Percentiles rank a stretch among this genome's conserved stretches.
phyloP scores from a whole-genome alignment of 2,113 vertebrate genomes.

The Orientallactaga bullata region DNA sequence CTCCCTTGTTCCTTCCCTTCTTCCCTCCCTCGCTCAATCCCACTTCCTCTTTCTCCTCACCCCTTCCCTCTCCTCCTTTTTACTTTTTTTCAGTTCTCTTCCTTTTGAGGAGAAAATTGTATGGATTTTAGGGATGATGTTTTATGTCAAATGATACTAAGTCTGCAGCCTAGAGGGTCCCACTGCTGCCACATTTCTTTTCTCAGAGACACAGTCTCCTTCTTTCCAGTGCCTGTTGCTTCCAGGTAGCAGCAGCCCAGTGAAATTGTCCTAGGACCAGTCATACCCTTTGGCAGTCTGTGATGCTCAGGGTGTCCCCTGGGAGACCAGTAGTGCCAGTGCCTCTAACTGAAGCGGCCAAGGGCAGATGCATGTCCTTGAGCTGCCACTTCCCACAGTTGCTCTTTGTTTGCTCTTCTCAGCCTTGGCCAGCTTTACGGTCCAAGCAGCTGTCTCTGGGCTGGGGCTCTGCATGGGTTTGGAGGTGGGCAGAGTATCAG shows the following conservation, averaged over 20 bases:
- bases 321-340: background rate
- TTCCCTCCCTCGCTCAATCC: too few species aligned
- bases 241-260: background rate
- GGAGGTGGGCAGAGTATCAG: background rate
- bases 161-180: background rate
- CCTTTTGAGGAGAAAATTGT: background rate
- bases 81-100: background rate
- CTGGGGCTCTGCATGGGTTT: background rate
- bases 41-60: background rate
- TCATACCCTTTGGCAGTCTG: background rate
- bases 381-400: slow-evolving; percentile 45
- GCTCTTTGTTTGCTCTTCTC: slow-evolving; percentile 40
- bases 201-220: background rate
- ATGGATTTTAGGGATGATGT: background rate
- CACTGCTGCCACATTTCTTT: background rate
- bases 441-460: background rate
- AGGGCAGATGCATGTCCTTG: background rate
- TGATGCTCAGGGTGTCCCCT: background rate
- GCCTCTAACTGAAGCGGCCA: background rate
- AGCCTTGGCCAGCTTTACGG: background rate
- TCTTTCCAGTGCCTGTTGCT: background rate
- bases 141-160: background rate
- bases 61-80: background rate
- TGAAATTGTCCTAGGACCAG: too few species aligned
- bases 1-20: background rate